Evolutionary conservation across 2,888 invertebrate species (phyloP).

Genomic region (Danaus chrysippus): DNA sequence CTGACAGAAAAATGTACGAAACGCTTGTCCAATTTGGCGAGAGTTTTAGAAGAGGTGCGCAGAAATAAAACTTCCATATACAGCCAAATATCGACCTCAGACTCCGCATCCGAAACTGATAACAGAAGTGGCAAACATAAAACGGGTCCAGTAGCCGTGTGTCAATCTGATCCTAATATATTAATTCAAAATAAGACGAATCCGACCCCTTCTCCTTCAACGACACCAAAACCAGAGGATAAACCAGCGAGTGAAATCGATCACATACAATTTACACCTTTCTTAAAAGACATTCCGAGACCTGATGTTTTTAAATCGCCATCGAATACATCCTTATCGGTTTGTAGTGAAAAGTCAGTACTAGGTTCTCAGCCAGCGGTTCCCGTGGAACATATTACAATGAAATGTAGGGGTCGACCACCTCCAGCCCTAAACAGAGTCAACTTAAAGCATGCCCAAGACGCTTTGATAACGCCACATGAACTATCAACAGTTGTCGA

Average conservation of each 20-base stretch:
- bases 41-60: constrained; percentile 70
- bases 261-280: constrained; percentile 43
- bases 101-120: constrained; percentile 58
- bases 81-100: constrained; percentile 61
- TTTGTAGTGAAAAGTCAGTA: constrained; percentile 29
- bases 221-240: constrained; percentile 17
- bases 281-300: constrained; percentile 60
- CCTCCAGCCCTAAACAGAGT: constrained; percentile 67
- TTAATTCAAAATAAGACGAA: constrained; percentile 15
- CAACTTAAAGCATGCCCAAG: constrained; percentile 56
- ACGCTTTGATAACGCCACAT: constrained; percentile 65
- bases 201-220: constrained; percentile 18
- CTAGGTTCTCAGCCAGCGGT: constrained; percentile 16
- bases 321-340: constrained; percentile 22
- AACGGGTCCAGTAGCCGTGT: constrained; percentile 24
- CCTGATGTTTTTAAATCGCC: constrained; percentile 41
- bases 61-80: constrained; percentile 66
- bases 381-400: constrained; percentile 20
- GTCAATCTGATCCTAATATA: constrained; percentile 10
- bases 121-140: constrained; percentile 46
- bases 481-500: constrained; percentile 84
- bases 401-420: constrained; percentile 53
- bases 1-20: constrained; percentile 71
- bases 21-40: constrained; percentile 67
- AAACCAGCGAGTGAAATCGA: constrained; percentile 24